Percentiles rank a stretch among this genome's conserved stretches.
These are phyloP conservation scores for Boleophthalmus pectinirostris DNA, from an alignment of 2,113 vertebrate species.

Conservation along the genomic window DNA sequence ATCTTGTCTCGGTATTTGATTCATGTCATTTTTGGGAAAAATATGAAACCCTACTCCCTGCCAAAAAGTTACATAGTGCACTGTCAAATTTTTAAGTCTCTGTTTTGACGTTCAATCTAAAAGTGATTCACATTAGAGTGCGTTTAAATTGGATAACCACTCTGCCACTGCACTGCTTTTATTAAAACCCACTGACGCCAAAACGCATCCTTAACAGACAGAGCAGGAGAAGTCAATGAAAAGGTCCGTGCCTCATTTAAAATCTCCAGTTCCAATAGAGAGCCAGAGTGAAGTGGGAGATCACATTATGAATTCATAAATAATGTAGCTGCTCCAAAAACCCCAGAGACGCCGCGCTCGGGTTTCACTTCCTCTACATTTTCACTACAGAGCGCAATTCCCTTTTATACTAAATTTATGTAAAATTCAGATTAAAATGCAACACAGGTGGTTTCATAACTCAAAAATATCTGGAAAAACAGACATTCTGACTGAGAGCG, in stretches of 20 bases:
- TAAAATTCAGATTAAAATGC: background rate
- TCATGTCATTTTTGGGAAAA: no score
- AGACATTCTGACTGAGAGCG: no score
- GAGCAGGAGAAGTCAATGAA: background rate
- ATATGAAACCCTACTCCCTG: no score
- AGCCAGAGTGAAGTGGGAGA: background rate
- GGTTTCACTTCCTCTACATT: constrained; percentile 3
- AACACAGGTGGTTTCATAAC: no score
- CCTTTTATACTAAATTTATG: background rate
- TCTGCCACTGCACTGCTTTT: no score
- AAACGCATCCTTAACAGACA: background rate
- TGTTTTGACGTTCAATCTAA: no score
- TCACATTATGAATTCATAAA: constrained; percentile 8
- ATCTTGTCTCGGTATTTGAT: no score
- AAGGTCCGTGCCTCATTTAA: background rate
- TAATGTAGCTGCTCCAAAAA: background rate
- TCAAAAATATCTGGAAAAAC: no score
- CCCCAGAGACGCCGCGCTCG: background rate
- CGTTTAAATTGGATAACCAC: no score
- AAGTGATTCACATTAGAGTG: no score
- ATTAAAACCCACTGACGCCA: background rate
- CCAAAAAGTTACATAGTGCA: no score
- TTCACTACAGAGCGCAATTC: background rate
- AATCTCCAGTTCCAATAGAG: background rate
- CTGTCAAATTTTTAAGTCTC: no score